These are phyloP conservation scores for Solenopsis fugax DNA, from an alignment of 1,140 invertebrate species.

Conservation along the genomic window DNA sequence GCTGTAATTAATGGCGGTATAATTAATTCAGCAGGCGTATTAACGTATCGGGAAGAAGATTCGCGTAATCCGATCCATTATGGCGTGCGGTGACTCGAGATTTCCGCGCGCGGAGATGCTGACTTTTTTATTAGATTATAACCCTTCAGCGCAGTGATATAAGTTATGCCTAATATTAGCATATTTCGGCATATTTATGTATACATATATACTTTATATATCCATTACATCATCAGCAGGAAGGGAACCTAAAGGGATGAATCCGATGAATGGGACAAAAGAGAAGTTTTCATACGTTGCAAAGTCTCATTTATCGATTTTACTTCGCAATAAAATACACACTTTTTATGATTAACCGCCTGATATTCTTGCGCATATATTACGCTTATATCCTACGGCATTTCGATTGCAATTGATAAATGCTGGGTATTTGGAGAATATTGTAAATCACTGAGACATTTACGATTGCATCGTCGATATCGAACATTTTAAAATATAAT, in stretches of 20 bases:
- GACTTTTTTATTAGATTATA: slow-evolving; percentile 73
- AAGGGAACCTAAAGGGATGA: background rate
- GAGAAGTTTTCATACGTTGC: background rate
- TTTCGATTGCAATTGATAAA: slow-evolving; percentile 1
- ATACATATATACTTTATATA: background rate
- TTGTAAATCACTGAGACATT: background rate
- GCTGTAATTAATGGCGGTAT: slow-evolving; percentile 32
- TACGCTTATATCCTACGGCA: background rate
- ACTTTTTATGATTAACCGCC: slow-evolving; percentile 11
- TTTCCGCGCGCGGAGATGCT: slow-evolving; percentile 45
- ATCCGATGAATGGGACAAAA: background rate
- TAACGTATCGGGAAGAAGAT: slow-evolving; percentile 34
- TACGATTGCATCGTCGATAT: background rate
- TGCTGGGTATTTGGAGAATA: background rate
- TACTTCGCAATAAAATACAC: background rate
- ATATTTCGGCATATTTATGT: background rate
- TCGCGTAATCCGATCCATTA: slow-evolving; percentile 31
- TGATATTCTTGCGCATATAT: background rate
- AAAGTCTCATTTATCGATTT: background rate
- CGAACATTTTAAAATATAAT: background rate
- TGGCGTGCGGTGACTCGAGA: slow-evolving; percentile 23
- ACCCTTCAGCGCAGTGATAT: slow-evolving; percentile 54
- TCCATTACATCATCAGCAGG: background rate
- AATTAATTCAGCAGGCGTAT: slow-evolving; percentile 31
- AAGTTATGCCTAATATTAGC: slow-evolving; percentile 64